Evolutionary conservation across 2,888 invertebrate species (phyloP), one percentile per base, ranked within the genome.

Genomic region (Sialis fuliginosa): DNA sequence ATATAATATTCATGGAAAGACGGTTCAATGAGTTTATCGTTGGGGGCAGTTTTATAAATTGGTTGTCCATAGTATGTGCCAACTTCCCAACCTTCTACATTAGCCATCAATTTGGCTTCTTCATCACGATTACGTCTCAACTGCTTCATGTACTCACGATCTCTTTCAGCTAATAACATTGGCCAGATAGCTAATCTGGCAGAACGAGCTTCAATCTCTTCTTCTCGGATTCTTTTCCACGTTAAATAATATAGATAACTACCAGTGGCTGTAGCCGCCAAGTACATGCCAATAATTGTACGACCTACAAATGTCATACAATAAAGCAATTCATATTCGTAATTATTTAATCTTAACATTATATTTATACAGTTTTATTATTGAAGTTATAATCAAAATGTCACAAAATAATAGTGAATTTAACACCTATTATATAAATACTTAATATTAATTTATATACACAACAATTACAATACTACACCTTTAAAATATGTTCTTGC

Each of bases 21-120:
- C 1, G 85, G 84, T 35, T 74, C 69, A 2, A 81, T 61, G 30
- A 81, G 71, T 2, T 70, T 68, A 54, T 82, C 79, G 45, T 74
- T 64, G 0, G 77, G 74, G 35, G 77, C 52, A 1, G 79, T 80
- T 56, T 81, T 78, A 69, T 72, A 95, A 8, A 93, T 66, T 30
- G 81, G 83, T 60, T 88, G 83, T 5, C 90, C 90, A 54, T 81
- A 89, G 64, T 78, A 85, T 2, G 87, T 93, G 42, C 95, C 96
- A 6, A 83, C 80, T 70, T 84, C 79, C 95, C 95, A 95, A 53
- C 84, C 85, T 48, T 85, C 82, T 9, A 90, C 87, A 63, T 92
- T 77, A 53, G 79, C 78, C 95, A 96, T 96, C 33, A 95, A 68
- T 48, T 85, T 78, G 1, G 72, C 71, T 65, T 95, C 95, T 52